Conservation (phyloP, 92 coral and sea anemone species). For the Palythoa grandis region DNA sequence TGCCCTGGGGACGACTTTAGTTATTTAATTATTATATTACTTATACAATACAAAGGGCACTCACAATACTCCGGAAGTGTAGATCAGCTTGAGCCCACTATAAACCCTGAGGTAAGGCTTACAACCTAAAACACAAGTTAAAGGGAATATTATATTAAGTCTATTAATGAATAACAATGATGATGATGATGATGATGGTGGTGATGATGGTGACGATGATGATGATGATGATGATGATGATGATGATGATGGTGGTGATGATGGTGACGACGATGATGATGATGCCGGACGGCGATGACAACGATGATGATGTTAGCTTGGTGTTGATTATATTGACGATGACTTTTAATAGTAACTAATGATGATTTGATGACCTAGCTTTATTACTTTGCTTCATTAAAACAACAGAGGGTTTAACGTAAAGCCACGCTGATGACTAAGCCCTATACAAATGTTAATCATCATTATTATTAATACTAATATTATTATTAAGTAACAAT, state of each 20-base stretch:
- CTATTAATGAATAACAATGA: background rate
- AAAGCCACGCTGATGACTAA: too few relatives aligned
- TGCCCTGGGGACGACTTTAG: too few relatives aligned
- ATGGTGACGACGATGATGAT: background rate
- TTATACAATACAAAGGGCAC: conserved; percentile 35
- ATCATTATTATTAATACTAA: too few relatives aligned
- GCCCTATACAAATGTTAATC: too few relatives aligned
- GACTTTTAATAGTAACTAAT: background rate
- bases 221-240: background rate
- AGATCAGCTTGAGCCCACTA: conserved; percentile 83
- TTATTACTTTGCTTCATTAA: too few relatives aligned
- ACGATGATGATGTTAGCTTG: background rate
- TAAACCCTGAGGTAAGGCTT: conserved; percentile 93
- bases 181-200: background rate
- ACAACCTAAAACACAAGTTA: conserved; percentile 63
- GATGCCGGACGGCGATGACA: background rate
- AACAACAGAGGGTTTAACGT: too few relatives aligned
- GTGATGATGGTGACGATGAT: too few relatives aligned
- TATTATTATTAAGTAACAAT: background rate
- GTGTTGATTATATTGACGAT: background rate
- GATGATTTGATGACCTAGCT: background rate
- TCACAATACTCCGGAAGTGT: conserved; percentile 96
- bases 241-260: background rate
- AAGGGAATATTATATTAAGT: too few relatives aligned
- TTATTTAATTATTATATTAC: background rate